A percentile compares a stretch with the other conserved stretches of the same genome.
Conservation (phyloP, 2,888 invertebrate genomes). For the Amorpha juglandis region DNA sequence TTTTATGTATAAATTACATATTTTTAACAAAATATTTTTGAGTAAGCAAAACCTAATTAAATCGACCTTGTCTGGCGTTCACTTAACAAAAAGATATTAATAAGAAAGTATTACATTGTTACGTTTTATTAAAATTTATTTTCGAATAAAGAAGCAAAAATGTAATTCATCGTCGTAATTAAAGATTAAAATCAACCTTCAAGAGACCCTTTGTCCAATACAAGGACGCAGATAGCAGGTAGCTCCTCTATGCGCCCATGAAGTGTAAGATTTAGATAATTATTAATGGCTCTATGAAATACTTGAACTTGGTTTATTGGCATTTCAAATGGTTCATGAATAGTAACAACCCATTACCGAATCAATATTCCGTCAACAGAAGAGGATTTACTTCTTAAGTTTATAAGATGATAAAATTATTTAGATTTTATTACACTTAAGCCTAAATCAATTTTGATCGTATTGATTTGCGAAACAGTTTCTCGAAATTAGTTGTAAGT, state of each 20-base stretch:
- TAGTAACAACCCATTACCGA: conserved; percentile 35
- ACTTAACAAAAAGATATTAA: not conserved
- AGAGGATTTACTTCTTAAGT: conserved; percentile 14
- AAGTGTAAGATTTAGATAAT: conserved; percentile 22
- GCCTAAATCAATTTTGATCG: not conserved
- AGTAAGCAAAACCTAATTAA: no score
- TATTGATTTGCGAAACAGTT: not conserved
- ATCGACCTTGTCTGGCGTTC: not conserved
- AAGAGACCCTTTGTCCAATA: conserved; percentile 50
- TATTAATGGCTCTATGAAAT: conserved; percentile 36
- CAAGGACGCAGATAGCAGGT: conserved; percentile 32
- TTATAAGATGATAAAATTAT: conserved; percentile 26
- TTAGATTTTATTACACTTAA: no score
- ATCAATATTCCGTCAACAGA: conserved; percentile 29
- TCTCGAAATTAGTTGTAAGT: not conserved
- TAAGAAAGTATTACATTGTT: not conserved
- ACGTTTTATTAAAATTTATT: conserved; percentile 9
- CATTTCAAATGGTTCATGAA: conserved; percentile 42
- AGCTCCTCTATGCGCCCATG: conserved; percentile 32
- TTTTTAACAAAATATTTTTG: no score
- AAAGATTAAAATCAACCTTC: conserved; percentile 52
- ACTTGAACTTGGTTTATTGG: conserved; percentile 43
- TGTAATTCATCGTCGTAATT: conserved; percentile 39
- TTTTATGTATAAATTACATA: no score
- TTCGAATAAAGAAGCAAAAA: not conserved